Conservation (phyloP, 30 jellyfish, hydroid and myxozoan genomes). For the Aurelia aurita region DNA sequence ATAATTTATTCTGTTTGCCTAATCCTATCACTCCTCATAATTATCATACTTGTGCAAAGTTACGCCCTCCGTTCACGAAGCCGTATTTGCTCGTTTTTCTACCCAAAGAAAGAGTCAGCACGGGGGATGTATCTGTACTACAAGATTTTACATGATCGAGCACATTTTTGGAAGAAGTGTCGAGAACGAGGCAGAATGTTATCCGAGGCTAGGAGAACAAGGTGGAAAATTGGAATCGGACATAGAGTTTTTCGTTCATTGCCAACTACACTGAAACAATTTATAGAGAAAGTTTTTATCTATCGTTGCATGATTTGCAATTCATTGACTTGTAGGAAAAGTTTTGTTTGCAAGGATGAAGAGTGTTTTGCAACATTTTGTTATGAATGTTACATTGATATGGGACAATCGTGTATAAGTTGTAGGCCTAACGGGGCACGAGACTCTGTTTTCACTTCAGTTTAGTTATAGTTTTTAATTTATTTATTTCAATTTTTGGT, state of each 20-base stretch:
- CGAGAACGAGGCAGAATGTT: conserved; percentile 77
- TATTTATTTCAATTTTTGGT: too few species aligned
- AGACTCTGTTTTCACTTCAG: conserved; percentile 63
- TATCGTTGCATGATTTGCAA: conserved; percentile 94
- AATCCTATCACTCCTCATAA: conserved; percentile 45
- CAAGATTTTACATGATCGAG: conserved; percentile 87
- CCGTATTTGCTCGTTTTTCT: conserved; percentile 86
- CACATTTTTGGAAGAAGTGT: conserved; percentile 74
- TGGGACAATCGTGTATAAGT: conserved; percentile 86
- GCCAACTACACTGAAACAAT: conserved; percentile 55
- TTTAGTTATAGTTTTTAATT: background rate
- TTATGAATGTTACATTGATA: conserved; percentile 88
- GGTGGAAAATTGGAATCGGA: conserved; percentile 66
- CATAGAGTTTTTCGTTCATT: conserved; percentile 60
- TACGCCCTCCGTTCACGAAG: conserved; percentile 88
- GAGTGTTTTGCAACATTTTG: conserved; percentile 89
- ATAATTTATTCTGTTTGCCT: conserved; percentile 60
- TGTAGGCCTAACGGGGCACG: conserved; percentile 69
- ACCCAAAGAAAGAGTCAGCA: conserved; percentile 76
- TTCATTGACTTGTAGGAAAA: conserved; percentile 62
- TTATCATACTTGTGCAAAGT: conserved; percentile 60
- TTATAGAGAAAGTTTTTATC: conserved; percentile 48
- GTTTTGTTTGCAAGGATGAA: conserved; percentile 71
- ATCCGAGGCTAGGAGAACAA: conserved; percentile 87
- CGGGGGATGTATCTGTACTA: conserved; percentile 86